Conservation (phyloP, 1,140 invertebrate species). For the Lycorma delicatula region DNA sequence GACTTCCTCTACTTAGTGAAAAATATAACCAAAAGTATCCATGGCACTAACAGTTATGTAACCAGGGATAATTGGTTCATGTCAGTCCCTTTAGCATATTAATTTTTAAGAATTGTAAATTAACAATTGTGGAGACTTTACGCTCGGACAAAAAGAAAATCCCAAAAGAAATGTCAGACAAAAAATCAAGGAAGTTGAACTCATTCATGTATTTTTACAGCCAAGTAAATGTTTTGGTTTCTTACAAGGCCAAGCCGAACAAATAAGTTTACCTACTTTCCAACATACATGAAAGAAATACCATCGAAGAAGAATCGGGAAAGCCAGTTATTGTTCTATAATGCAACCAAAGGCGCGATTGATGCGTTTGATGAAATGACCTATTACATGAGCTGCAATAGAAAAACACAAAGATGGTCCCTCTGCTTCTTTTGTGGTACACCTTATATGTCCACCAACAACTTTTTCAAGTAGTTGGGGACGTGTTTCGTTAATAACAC, state of each 20-base stretch:
- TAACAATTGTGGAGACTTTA: neutral
- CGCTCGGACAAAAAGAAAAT: neutral
- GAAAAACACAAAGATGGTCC: constrained; percentile 35
- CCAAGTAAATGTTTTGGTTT: constrained; percentile 26
- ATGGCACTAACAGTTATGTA: neutral
- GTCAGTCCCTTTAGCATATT: neutral
- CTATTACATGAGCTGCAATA: constrained; percentile 27
- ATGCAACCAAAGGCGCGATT: constrained; percentile 40
- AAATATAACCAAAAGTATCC: neutral
- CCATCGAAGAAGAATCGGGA: constrained; percentile 8
- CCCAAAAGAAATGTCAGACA: constrained; percentile 5
- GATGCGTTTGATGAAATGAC: constrained; percentile 40
- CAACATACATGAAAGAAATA: constrained; percentile 19
- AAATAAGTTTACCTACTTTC: constrained; percentile 28
- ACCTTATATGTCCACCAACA: too few relatives aligned
- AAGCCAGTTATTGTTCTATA: constrained; percentile 40
- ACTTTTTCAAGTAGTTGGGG: neutral
- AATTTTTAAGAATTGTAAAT: neutral
- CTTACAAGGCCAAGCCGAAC: constrained; percentile 24
- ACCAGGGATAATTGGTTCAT: constrained; percentile 1
- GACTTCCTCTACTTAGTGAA: neutral
- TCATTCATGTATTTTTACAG: too few relatives aligned
- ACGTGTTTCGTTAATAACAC: neutral
- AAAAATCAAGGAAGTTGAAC: neutral
- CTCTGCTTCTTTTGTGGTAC: constrained; percentile 20